Conservation (phyloP, 1,140 invertebrate species). For the Callitettix versicolor region DNA sequence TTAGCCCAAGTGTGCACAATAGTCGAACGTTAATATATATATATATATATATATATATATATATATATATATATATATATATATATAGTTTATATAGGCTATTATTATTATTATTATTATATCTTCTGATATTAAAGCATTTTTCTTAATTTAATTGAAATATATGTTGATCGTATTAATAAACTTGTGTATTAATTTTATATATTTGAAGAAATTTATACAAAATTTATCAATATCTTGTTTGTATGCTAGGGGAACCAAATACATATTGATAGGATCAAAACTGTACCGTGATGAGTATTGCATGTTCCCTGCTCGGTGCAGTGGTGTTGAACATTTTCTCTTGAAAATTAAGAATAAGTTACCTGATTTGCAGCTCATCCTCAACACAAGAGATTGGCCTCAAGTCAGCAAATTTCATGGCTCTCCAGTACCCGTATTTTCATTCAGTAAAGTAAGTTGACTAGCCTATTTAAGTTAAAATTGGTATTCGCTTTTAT, state of each 20-base stretch:
- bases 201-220: not conserved
- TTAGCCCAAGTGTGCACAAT: no score
- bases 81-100: no score
- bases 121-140: not conserved
- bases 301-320: slow-evolving; percentile 87
- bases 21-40: no score
- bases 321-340: slow-evolving; percentile 87
- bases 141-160: not conserved
- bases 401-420: slow-evolving; percentile 61
- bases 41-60: no score
- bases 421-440: slow-evolving; percentile 58
- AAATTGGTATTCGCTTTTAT: not conserved
- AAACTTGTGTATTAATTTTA: not conserved
- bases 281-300: slow-evolving; percentile 68
- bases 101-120: no score
- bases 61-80: no score
- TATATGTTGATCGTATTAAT: not conserved
- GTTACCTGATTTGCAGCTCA: slow-evolving; percentile 74
- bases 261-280: slow-evolving; percentile 78
- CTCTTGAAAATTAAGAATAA: slow-evolving; percentile 48
- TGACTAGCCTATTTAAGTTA: slow-evolving; percentile 8
- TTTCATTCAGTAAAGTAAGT: slow-evolving; percentile 88
- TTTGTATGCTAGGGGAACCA: slow-evolving; percentile 48
- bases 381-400: slow-evolving; percentile 87
- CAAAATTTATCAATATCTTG: not conserved